These are phyloP conservation scores for Melanogrammus aeglefinus DNA, from an alignment of 2,797 vertebrate genomes.

Conservation along the genomic window DNA sequence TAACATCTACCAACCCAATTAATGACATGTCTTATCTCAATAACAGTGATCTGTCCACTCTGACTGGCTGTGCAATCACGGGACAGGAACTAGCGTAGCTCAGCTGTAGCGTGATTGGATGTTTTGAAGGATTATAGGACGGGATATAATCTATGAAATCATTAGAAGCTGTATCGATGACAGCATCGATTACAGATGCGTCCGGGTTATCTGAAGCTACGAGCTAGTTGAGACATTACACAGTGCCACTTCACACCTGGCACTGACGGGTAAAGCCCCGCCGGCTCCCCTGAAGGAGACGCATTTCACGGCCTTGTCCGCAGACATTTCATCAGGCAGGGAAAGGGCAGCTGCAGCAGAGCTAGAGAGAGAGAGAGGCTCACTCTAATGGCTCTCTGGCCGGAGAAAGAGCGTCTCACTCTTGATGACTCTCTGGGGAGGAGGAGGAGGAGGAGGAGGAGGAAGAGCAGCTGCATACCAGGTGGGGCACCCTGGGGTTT, in stretches of 20 bases:
- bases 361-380: neutral
- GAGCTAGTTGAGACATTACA: neutral
- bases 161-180: too few relatives aligned
- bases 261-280: neutral
- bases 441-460: neutral
- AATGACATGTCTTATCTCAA: too few relatives aligned
- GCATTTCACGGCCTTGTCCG: neutral
- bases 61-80: too few relatives aligned
- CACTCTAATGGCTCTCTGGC: neutral
- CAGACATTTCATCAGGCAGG: neutral
- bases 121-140: too few relatives aligned
- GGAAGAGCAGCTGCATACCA: neutral
- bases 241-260: neutral
- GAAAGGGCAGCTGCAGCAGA: neutral
- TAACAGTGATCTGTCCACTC: too few relatives aligned
- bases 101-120: too few relatives aligned
- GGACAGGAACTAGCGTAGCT: too few relatives aligned
- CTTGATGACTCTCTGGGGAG: neutral
- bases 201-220: too few relatives aligned
- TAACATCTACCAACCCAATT: too few relatives aligned
- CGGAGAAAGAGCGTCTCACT: too few relatives aligned
- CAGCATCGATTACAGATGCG: too few relatives aligned
- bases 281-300: neutral
- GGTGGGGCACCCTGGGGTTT: neutral
- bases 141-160: too few relatives aligned